These are phyloP conservation scores for Myotis brandtii DNA, from an alignment of 2,113 vertebrate species.

Conservation along the genomic window DNA sequence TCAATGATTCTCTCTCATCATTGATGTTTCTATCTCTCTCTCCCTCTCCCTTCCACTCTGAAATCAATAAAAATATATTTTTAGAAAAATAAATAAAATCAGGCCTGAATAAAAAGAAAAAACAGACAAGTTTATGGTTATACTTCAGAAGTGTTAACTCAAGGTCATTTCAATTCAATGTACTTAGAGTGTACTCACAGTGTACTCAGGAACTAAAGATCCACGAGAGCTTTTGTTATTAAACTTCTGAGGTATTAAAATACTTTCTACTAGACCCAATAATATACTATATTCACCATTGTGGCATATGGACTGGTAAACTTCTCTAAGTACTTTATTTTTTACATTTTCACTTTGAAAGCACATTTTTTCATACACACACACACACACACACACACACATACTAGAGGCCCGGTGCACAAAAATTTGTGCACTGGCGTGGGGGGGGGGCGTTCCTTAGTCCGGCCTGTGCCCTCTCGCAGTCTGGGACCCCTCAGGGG, in stretches of 20 bases:
- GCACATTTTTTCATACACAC: neutral
- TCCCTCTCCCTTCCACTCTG: too few relatives aligned
- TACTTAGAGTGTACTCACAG: neutral
- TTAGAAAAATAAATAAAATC: neutral
- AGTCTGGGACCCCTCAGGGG: too few relatives aligned
- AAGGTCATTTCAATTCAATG: neutral
- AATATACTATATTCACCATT: neutral
- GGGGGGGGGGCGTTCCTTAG: too few relatives aligned
- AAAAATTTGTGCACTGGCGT: too few relatives aligned
- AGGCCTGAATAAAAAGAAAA: neutral
- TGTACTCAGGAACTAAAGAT: neutral
- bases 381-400: too few relatives aligned
- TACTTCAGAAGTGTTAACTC: neutral
- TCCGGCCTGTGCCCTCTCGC: too few relatives aligned
- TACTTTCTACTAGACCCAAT: neutral
- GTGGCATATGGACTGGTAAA: neutral
- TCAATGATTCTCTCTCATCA: too few relatives aligned
- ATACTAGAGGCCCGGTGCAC: too few relatives aligned
- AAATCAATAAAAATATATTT: too few relatives aligned
- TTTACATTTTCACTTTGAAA: constrained; percentile 8
- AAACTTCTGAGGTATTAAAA: neutral
- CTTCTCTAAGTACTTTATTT: neutral
- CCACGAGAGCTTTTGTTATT: neutral
- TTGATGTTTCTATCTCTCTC: too few relatives aligned
- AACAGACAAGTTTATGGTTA: neutral